Base-by-base conservation (phyloP, 2,888 invertebrate species). In the Acronicta leporina region DNA sequence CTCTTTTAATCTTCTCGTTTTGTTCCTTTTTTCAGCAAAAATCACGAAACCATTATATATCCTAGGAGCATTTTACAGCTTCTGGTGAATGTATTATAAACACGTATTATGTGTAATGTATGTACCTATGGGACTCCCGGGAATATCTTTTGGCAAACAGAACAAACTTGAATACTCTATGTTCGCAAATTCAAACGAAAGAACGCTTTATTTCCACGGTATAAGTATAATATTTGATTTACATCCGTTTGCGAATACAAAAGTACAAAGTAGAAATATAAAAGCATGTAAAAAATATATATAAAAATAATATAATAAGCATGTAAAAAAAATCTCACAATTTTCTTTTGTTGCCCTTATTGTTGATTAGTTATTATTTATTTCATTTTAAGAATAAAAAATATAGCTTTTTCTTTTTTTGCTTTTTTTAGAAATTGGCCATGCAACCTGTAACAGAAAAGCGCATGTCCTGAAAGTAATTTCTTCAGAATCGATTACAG, bases 61-160 rank as follows among this genome's bases (percentile, higher is more conserved):
- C 70, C 59, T 68, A 56, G 44, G 61, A 66, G 66, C 48, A 65
- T 67, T 78, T 78, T 62, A 47, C 63, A 62, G 61, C 62, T 66
- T 72, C 67, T 72, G 60, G 62, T 38, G 46, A 61, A 66, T 56
- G 57, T 68, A 73, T 77, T 70, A 76, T 70, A 70, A 76, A 79
- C 73, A 73, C 73, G 50, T 77, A 65, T 73, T 61, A 68, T 63
- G 42, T 69, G 54, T 63, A 76, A 69, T 69, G 43, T 69, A 68
- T 66, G 65, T 70, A n/a, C n/a, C n/a, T n/a, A 75, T 73, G 60
- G 30, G 62, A 60, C 77, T 55, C 74, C 9, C 8, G 74, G 54
- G 79, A 77, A 70, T 70, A 68, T 68, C 53, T 70, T 79, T 79
- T 73, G 79, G 65, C 74, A 70, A 63, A 73, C 65, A 63, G 50